These are phyloP conservation scores for Caenorhabditis wallacei DNA, from an alignment of 2,888 invertebrate species.

Conservation along the genomic window DNA sequence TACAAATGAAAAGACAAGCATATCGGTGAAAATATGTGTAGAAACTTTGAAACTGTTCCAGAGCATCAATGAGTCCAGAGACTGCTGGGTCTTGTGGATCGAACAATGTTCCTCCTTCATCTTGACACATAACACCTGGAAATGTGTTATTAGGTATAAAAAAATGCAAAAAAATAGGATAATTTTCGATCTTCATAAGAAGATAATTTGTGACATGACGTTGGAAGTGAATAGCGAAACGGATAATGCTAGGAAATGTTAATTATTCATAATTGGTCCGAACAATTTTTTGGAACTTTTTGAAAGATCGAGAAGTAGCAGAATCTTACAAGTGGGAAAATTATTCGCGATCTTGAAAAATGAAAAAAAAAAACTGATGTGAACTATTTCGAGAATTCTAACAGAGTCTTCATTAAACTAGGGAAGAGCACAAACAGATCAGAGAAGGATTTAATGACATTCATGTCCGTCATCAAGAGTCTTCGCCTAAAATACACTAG, in stretches of 20 bases:
- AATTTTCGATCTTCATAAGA: constrained; percentile 3
- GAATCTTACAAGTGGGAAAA: too few species aligned
- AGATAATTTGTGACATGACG: background rate
- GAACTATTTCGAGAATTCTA: background rate
- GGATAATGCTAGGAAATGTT: background rate
- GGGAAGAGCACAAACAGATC: background rate
- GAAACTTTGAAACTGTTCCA: constrained; percentile 75
- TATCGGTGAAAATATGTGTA: constrained; percentile 77
- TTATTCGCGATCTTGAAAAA: too few species aligned
- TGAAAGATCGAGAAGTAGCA: background rate
- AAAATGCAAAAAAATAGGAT: background rate
- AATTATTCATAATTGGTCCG: constrained; percentile 18
- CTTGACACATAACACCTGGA: constrained; percentile 73
- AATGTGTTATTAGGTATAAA: constrained; percentile 1
- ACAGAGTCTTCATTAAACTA: background rate
- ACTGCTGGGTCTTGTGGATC: constrained; percentile 72
- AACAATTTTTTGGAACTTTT: background rate
- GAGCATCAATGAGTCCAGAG: constrained; percentile 65
- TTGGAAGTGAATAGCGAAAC: constrained; percentile 6
- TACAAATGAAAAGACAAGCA: constrained; percentile 75
- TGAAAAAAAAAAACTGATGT: background rate
- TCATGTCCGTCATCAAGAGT: constrained; percentile 13
- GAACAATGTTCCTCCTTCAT: constrained; percentile 71
- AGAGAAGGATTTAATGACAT: constrained; percentile 6
- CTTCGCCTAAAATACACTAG: background rate